Evolutionary conservation across 2,888 invertebrate genomes (phyloP).

Genomic region (Ferdinandea cuprea): DNA sequence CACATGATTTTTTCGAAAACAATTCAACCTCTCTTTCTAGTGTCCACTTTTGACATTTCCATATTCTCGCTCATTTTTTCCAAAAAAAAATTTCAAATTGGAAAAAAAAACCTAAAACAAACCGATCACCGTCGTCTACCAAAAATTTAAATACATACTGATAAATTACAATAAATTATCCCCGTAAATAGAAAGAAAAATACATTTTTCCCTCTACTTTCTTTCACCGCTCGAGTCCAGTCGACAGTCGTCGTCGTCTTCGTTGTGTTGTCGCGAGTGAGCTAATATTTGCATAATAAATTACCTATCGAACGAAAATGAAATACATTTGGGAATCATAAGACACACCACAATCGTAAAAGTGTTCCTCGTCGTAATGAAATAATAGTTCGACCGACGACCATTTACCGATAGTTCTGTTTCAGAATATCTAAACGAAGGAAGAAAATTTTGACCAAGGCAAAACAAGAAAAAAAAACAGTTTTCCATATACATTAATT

Average conservation of each 20-base stretch:
- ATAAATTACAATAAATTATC: slow-evolving; percentile 12
- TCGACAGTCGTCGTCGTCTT: slow-evolving; percentile 15
- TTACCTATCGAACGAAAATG: slow-evolving; percentile 59
- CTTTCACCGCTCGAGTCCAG: not conserved
- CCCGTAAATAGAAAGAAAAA: not conserved
- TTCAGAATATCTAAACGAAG: slow-evolving; percentile 1
- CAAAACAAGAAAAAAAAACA: slow-evolving; percentile 13
- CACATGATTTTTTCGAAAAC: slow-evolving; percentile 53
- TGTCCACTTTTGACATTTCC: slow-evolving; percentile 61
- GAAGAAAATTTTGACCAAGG: slow-evolving; percentile 29
- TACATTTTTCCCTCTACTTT: not conserved
- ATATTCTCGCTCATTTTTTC: slow-evolving; percentile 65
- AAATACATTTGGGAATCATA: slow-evolving; percentile 60
- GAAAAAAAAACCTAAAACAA: slow-evolving; percentile 56
- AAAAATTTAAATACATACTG: slow-evolving; percentile 12
- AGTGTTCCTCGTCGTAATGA: slow-evolving; percentile 44
- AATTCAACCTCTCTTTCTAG: slow-evolving; percentile 61
- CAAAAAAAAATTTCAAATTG: slow-evolving; percentile 36
- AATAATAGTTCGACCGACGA: slow-evolving; percentile 35
- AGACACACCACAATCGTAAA: slow-evolving; percentile 52
- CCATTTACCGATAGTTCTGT: slow-evolving; percentile 31
- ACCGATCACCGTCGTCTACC: not conserved
- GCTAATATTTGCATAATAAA: slow-evolving; percentile 73
- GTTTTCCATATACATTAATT: slow-evolving; percentile 39
- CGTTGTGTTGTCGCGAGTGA: slow-evolving; percentile 26